Evolutionary conservation across 2,888 invertebrate genomes (phyloP), one percentile per base, ranked within the genome.

Genomic region (Augochlorella aurata): DNA sequence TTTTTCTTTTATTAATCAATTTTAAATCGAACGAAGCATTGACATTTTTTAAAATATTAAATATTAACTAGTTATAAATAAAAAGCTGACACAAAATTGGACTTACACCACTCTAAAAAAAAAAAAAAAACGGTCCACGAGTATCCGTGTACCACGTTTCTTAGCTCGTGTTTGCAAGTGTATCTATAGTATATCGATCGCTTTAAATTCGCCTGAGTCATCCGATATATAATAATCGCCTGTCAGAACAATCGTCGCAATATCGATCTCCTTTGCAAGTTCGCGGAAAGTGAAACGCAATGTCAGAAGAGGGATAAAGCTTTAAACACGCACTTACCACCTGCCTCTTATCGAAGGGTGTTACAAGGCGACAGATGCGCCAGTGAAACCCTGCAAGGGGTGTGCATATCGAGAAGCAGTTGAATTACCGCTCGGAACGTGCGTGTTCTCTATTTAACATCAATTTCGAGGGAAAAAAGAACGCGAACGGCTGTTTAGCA

Each of bases 321-420:
- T 29, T 18, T 16, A 65, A 68, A 79, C 84, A 79, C 74, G 72
- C 77, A 74, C 58, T 71, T 5, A 81, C 84, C 87, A 88, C 83
- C 86, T 88, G 87, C 81, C 81, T 78, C 14, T 83, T 70, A 77
- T 79, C 58, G 83, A 74, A 82, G 80, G 81, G 84, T 78, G 74
- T 74, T 84, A 73, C 83, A 79, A 78, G 85, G 84, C 86, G 80
- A 85, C 91, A 91, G 91, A 91, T 91, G 92, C 87, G 88, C 72
- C 50, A 38, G 87, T 80, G 91, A 92, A 92, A 89, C 89, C 90
- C 81, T 86, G 83, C 85, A 89, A 89, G 85, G 82, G 87, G 80
- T 82, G 78, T 74, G 77, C 74, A 49, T 74, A 84, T 83, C 70
- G 76, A 47, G 78, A 76, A 71, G 47, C 81, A 78, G 79, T 79